phyloP scores from a whole-genome alignment of 53 echinoderm and acorn worm species.

The Stichopus horrens region DNA sequence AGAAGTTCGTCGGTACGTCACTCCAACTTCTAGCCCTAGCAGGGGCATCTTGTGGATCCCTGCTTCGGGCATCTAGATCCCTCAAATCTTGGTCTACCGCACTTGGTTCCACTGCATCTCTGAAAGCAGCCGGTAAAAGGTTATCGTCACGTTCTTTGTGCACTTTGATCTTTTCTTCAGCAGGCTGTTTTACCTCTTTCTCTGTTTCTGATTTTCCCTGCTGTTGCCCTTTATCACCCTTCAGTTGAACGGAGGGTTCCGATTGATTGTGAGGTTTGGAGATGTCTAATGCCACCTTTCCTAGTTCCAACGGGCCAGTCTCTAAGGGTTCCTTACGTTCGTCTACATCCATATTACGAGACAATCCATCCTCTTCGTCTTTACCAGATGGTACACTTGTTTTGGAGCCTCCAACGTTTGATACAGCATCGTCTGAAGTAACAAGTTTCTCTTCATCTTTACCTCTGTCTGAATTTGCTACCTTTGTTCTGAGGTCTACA shows the following conservation, averaged over 20 bases:
- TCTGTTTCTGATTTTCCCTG: background rate
- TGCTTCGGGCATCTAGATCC: background rate
- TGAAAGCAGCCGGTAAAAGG: conserved; percentile 72
- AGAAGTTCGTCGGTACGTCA: conserved; percentile 41
- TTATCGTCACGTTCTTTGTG: conserved; percentile 24
- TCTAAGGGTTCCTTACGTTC: conserved; percentile 18
- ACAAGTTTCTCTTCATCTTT: conserved; percentile 26
- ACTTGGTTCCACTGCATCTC: conserved; percentile 55
- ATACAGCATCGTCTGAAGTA: conserved; percentile 23
- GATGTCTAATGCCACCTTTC: background rate
- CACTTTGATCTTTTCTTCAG: conserved; percentile 5
- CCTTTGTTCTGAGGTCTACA: background rate
- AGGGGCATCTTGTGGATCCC: background rate
- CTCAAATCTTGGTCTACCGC: conserved; percentile 38
- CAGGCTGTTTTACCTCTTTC: background rate
- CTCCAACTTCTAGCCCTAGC: conserved; percentile 40
- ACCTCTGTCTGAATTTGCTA: background rate
- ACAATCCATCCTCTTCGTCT: conserved; percentile 24
- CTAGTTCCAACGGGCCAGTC: conserved; percentile 34
- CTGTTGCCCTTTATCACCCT: background rate
- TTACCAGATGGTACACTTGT: background rate
- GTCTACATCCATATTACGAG: conserved; percentile 5
- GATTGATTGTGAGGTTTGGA: background rate
- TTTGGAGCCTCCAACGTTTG: conserved; percentile 11
- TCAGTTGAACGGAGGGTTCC: background rate